Conservation (phyloP, 2,797 vertebrate genomes). For the Meriones psammophilus region DNA sequence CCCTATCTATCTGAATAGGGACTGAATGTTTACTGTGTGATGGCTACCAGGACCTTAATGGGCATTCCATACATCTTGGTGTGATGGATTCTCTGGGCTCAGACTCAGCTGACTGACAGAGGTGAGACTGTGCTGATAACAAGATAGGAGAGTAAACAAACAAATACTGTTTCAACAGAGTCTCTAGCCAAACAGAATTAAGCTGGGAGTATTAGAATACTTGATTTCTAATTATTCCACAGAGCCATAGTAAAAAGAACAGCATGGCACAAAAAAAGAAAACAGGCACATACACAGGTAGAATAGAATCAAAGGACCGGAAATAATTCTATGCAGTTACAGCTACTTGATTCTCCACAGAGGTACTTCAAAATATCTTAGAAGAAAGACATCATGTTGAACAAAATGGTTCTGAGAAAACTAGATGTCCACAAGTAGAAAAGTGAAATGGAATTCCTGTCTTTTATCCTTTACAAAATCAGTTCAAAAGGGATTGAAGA, state of each 20-base stretch:
- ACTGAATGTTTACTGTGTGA: background rate
- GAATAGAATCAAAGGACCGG: background rate
- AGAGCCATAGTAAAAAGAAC: background rate
- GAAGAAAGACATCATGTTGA: background rate
- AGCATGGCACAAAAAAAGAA: background rate
- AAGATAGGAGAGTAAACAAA: background rate
- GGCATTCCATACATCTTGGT: background rate
- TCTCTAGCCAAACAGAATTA: background rate
- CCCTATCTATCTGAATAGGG: background rate
- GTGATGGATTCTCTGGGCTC: background rate
- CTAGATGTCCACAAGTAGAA: background rate
- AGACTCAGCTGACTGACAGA: background rate
- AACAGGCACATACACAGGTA: background rate
- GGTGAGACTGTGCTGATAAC: background rate
- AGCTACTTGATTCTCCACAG: background rate
- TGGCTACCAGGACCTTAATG: no score
- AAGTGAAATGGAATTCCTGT: background rate
- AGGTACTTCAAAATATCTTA: background rate
- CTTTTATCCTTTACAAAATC: background rate
- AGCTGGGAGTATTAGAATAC: background rate
- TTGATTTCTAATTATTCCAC: background rate
- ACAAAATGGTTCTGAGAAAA: background rate
- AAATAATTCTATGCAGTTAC: background rate
- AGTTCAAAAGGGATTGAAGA: background rate
- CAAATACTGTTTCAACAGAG: background rate